Conservation (phyloP, 2,113 vertebrate genomes). For the Cephalopholis sonnerati region DNA sequence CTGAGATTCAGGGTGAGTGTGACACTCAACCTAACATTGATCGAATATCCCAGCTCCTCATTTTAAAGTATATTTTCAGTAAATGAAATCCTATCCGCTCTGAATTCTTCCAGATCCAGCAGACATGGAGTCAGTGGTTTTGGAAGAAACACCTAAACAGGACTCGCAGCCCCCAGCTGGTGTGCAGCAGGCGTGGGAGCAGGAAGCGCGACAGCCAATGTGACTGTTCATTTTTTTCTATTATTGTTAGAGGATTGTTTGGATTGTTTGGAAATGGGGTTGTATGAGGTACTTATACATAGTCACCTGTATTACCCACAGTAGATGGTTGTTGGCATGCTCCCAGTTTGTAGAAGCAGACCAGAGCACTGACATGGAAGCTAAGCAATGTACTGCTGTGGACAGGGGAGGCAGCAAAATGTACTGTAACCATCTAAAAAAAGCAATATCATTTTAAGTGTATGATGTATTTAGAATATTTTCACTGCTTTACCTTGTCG, state of each 20-base stretch:
- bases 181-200: conserved; percentile 87
- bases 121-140: conserved; percentile 89
- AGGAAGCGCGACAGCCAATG: conserved; percentile 68
- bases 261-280: no score
- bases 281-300: no score
- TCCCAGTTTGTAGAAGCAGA: no score
- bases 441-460: no score
- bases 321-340: no score
- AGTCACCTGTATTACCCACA: no score
- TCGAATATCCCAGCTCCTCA: conserved; percentile 1
- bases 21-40: not conserved
- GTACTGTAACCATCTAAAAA: no score
- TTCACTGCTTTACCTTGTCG: no score
- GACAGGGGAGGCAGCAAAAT: no score
- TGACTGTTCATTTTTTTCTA: conserved; percentile 55
- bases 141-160: conserved; percentile 82
- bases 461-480: no score
- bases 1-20: conserved; percentile 70
- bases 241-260: not conserved
- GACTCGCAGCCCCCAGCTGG: conserved; percentile 58
- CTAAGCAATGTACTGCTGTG: no score
- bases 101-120: conserved; percentile 83
- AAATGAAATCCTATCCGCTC: not conserved
- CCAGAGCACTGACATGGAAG: no score
- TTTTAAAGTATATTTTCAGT: not conserved